Base-by-base conservation (phyloP, 2,888 invertebrate genomes). In the Dryobota labecula region DNA sequence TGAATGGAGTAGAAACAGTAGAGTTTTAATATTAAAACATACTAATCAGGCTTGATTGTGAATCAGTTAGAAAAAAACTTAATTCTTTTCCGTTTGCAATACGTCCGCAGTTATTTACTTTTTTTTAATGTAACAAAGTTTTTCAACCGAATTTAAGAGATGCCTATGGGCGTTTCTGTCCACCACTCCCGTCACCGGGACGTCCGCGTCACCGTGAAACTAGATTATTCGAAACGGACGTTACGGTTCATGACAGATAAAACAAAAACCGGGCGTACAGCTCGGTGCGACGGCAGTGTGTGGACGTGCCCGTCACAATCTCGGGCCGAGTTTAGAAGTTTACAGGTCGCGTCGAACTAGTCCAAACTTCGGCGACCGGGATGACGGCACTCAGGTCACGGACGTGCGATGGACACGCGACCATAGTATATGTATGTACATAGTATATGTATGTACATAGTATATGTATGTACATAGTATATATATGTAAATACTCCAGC, bases 1-100 rank as follows among this genome's bases (percentile, higher is more conserved):
- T 89, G 80, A 88, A 91, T 87, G 84, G 80, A 70, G 70, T 70
- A 83, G 82, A 81, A 86, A 84, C 85, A 84, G 86, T 82, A 79
- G 80, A 83, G 69, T 86, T 86, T 84, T 84, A 87, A 85, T 83
- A 86, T 86, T 85, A 73, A 85, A 80, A 84, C 62, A 54, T 54
- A 73, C 70, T 79, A n/a, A n/a, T n/a, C n/a, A 72, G 49, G 45
- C 47, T 33, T 79, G 57, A 87, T 77, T 82, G 74, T 33, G 63
- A 73, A 73, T 69, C 62, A 67, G 54, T 69, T 70, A 27, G 61
- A 75, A n/a, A n/a, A 2, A 20, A 43, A 11, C 15, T 20, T 64
- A 20, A 4, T 8, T 7, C 3, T 49, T 33, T 38, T 18, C 9
- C 13, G 11, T 2, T 53, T 36, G 9, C 3, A n/a, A 30, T 41